Percentiles rank a stretch among this genome's conserved stretches.
These are phyloP conservation scores for Rhogogaster chlorosoma DNA, from an alignment of 2,888 invertebrate species.

Conservation along the genomic window DNA sequence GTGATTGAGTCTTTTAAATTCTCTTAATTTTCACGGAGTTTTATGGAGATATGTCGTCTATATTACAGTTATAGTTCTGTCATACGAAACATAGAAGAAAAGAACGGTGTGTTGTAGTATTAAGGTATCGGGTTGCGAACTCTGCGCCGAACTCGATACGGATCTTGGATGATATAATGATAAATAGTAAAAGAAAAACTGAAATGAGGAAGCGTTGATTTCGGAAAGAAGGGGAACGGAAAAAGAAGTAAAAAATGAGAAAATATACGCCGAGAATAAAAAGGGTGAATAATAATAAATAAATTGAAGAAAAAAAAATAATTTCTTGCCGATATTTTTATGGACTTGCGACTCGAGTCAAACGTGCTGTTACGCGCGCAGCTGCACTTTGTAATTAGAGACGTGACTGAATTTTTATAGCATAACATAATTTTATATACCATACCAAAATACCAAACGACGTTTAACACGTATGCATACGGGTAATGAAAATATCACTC, in stretches of 20 bases:
- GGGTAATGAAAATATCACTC: not conserved
- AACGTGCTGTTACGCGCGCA: conserved; percentile 38
- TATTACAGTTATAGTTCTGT: not conserved
- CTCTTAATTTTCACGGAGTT: not conserved
- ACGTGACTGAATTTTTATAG: conserved; percentile 31
- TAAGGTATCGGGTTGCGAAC: conserved; percentile 29
- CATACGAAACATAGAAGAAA: not conserved
- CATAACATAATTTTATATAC: not conserved
- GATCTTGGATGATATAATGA: not conserved
- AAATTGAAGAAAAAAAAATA: not conserved
- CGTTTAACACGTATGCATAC: not conserved
- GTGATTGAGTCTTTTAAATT: not conserved
- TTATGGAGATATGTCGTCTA: not conserved
- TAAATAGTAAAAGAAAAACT: not conserved
- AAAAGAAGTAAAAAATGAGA: not conserved
- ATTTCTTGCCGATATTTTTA: conserved; percentile 13
- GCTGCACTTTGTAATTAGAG: conserved; percentile 40
- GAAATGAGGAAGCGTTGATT: conserved; percentile 1
- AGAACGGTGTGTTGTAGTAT: not conserved
- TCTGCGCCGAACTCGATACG: not conserved
- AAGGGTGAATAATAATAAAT: not conserved
- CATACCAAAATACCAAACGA: not conserved
- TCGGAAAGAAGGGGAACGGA: not conserved
- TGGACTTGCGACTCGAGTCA: conserved; percentile 23
- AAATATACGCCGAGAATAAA: not conserved